These are phyloP conservation scores for Chunga burmeisteri DNA, from an alignment of 2,113 vertebrate genomes.

Conservation along the genomic window DNA sequence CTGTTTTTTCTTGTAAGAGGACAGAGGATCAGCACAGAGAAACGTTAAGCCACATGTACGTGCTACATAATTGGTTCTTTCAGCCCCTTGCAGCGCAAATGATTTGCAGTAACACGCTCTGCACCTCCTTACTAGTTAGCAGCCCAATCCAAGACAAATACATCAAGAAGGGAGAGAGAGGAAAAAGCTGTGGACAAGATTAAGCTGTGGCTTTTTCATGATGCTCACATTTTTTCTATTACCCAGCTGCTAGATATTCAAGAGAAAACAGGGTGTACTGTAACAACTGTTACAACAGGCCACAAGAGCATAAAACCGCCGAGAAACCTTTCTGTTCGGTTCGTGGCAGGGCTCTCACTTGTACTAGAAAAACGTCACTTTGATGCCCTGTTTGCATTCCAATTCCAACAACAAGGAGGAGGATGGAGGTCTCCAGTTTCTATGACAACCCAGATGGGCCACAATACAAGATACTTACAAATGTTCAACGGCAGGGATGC, in stretches of 20 bases:
- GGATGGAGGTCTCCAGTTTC: constrained; percentile 81
- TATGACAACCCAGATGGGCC: constrained; percentile 84
- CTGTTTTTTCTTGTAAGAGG: background rate
- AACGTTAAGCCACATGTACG: background rate
- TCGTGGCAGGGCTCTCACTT: constrained; percentile 70
- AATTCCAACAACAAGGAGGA: constrained; percentile 78
- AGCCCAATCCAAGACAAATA: constrained; percentile 1
- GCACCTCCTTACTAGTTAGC: constrained; percentile 38
- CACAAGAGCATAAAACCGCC: constrained; percentile 59
- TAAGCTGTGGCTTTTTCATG: constrained; percentile 2
- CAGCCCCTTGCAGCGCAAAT: background rate
- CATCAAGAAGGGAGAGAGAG: background rate
- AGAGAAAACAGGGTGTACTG: constrained; percentile 46
- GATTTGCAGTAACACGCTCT: background rate
- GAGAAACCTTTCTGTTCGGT: constrained; percentile 67
- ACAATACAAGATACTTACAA: constrained; percentile 80
- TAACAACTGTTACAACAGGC: constrained; percentile 58
- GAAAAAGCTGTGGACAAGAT: constrained; percentile 50
- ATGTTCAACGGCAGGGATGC: constrained; percentile 75
- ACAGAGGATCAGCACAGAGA: background rate
- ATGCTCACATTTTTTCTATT: constrained; percentile 42
- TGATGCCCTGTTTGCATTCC: constrained; percentile 79
- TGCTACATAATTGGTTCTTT: constrained; percentile 34
- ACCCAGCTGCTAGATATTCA: constrained; percentile 60
- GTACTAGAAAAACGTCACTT: constrained; percentile 70